Evolutionary conservation across 2,888 invertebrate species (phyloP), one percentile per base, ranked within the genome.

Genomic region (Mactromeris polynyma): DNA sequence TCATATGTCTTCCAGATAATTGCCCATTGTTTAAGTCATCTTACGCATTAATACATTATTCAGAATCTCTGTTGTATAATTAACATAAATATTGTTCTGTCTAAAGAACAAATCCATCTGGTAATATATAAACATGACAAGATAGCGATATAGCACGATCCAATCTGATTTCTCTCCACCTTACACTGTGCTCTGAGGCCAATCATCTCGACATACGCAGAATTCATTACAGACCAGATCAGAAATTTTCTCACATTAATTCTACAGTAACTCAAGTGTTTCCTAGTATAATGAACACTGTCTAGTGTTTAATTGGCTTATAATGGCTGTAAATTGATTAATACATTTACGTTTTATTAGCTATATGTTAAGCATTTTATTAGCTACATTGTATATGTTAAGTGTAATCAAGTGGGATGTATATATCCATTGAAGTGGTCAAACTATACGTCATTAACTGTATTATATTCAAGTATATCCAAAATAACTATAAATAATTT

Each of bases 51-150:
- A 9, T 64, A 64, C 58, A 26, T 26, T 64, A 3, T n/a, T 64
- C 26, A 11, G n/a, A 21, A 64, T 64, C 58, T 26, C 1, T 7
- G 3, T 64, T n/a, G 73, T 73, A 36, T 73, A 73, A 73, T 73
- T 73, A 73, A 36, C 36, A 73, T 73, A 73, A 73, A 73, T 73
- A 73, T 73, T 73, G 36, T 73, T 33, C 31, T 73, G 33, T 36
- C 36, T 17, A 33, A 73, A 73, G 73, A 73, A 73, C 73, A 73
- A 36, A 17, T 73, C 73, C 73, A 33, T 33, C 73, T 73, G 73
- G 14, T 73, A 33, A 73, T 73, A 33, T 73, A 36, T 73, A 73
- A 73, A 73, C 73, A 73, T 33, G 73, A 73, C 73, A 36, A 1
- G 31, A 26, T 73, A 17, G 31, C 4, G 73, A 73, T 73, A 73